Conservation (phyloP, 2,888 invertebrate species). For the Macrophya annulata region DNA sequence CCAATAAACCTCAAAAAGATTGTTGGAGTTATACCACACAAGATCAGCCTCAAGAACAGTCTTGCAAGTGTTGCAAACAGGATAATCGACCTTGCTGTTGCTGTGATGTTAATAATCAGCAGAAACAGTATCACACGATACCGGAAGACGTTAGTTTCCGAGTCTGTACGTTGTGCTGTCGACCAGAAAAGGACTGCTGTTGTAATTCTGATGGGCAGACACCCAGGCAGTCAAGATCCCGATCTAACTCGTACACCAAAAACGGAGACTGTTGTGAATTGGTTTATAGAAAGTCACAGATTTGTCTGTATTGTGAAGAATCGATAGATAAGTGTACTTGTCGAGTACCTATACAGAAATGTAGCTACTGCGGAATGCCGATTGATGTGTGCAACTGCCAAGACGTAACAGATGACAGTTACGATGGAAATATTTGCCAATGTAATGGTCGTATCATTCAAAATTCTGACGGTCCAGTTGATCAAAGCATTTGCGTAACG, state of each 20-base stretch:
- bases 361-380: constrained; percentile 65
- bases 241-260: constrained; percentile 12
- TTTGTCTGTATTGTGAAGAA: constrained; percentile 71
- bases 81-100: not conserved
- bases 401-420: constrained; percentile 40
- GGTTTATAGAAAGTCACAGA: constrained; percentile 64
- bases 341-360: constrained; percentile 64
- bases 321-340: constrained; percentile 68
- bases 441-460: constrained; percentile 13
- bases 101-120: constrained; percentile 1
- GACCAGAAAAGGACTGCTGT: constrained; percentile 57
- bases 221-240: constrained; percentile 9
- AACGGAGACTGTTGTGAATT: not conserved
- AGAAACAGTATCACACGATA: not conserved
- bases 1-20: constrained; percentile 27
- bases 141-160: constrained; percentile 26
- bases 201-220: constrained; percentile 33
- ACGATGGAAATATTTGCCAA: constrained; percentile 57
- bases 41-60: not conserved
- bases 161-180: constrained; percentile 53
- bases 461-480: constrained; percentile 56
- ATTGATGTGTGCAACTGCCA: constrained; percentile 65
- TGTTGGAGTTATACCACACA: not conserved
- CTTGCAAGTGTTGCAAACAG: not conserved
- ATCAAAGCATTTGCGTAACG: constrained; percentile 64